Conservation (phyloP, 2,888 invertebrate genomes). For the Steinernema hermaphroditum region DNA sequence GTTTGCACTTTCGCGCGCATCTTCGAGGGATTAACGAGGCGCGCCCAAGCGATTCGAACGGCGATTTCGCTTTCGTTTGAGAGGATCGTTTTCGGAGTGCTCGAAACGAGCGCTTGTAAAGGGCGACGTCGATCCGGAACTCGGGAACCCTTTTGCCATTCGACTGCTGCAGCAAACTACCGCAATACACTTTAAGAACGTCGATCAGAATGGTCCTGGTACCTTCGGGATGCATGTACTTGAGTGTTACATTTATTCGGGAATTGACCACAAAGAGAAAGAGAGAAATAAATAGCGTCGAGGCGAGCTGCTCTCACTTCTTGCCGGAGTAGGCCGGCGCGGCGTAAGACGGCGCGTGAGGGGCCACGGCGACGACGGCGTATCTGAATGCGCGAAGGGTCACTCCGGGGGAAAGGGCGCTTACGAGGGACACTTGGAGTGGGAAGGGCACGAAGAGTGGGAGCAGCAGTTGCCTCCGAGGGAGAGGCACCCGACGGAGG, state of each 20-base stretch:
- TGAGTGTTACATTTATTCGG: too few species aligned
- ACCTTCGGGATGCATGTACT: too few species aligned
- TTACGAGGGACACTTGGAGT: slow-evolving; percentile 23
- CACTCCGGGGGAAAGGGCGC: not conserved
- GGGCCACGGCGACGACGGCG: slow-evolving; percentile 20
- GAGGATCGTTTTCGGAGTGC: too few species aligned
- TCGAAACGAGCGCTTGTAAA: too few species aligned
- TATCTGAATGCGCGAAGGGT: not conserved
- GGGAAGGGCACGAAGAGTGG: not conserved
- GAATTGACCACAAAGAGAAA: too few species aligned
- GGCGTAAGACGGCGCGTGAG: slow-evolving; percentile 24
- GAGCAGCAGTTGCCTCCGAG: slow-evolving; percentile 21
- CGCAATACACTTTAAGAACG: too few species aligned
- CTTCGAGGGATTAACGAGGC: slow-evolving; percentile 20
- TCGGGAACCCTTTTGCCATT: too few species aligned
- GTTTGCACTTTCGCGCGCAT: slow-evolving; percentile 28
- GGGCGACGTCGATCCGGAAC: too few species aligned
- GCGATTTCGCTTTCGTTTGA: slow-evolving; percentile 15
- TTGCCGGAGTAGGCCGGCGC: slow-evolving; percentile 17
- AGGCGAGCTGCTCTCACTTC: not conserved
- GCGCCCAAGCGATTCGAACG: not conserved
- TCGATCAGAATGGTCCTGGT: too few species aligned
- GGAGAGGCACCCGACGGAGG: slow-evolving; percentile 15
- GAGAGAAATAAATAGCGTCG: too few species aligned
- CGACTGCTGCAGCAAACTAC: too few species aligned